phyloP scores from a whole-genome alignment of 1,140 invertebrate species.

The Lutraria rhynchaena region DNA sequence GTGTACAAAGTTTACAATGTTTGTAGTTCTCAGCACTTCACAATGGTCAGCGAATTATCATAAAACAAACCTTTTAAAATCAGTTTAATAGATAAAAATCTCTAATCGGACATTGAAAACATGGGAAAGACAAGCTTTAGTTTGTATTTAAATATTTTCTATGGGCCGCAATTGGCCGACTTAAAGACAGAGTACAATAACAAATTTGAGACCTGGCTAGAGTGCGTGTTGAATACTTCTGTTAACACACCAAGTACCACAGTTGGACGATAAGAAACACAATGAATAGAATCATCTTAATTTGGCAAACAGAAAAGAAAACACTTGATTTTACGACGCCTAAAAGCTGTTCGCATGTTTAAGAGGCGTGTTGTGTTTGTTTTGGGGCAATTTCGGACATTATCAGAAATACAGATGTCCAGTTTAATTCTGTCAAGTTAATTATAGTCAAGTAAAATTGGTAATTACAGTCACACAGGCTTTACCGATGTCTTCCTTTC shows the following conservation, averaged over 20 bases:
- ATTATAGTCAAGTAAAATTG: slow-evolving; percentile 32
- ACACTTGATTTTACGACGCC: no score
- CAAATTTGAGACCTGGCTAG: background rate
- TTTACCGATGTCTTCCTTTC: background rate
- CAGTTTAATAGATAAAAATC: slow-evolving; percentile 29
- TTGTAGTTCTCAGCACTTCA: slow-evolving; percentile 24
- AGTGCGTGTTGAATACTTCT: no score
- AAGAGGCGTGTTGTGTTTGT: slow-evolving; percentile 22
- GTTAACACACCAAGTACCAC: no score
- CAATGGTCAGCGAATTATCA: slow-evolving; percentile 37
- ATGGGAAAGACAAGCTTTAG: slow-evolving; percentile 5
- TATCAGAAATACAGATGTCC: slow-evolving; percentile 19
- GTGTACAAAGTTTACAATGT: slow-evolving; percentile 5
- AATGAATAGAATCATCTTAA: no score
- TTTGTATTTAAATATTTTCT: slow-evolving; percentile 28
- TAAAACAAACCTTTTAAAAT: slow-evolving; percentile 38
- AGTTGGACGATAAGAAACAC: no score
- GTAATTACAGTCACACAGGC: slow-evolving; percentile 17
- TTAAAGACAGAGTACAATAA: slow-evolving; percentile 16
- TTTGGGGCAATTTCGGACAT: background rate
- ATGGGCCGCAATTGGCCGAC: slow-evolving; percentile 11
- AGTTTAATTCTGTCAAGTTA: slow-evolving; percentile 31
- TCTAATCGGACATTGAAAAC: slow-evolving; percentile 40
- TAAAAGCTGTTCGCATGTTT: slow-evolving; percentile 9
- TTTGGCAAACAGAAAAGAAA: no score